These are phyloP conservation scores for Irena cyanogastra DNA, from an alignment of 2,113 vertebrate species.

Conservation along the genomic window DNA sequence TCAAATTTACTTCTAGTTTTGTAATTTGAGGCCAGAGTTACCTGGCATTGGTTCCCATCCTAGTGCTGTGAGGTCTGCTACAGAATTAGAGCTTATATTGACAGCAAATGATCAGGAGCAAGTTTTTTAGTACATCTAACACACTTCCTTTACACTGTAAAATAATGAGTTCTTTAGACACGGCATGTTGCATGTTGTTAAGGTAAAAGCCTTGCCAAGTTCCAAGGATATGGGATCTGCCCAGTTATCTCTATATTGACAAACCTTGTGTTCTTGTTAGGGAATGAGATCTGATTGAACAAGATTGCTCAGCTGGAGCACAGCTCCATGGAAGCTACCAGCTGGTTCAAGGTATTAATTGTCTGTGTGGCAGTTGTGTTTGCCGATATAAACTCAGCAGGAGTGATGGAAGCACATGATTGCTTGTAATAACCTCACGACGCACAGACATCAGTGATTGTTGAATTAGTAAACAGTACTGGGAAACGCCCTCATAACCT, in stretches of 20 bases:
- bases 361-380: neutral
- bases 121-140: neutral
- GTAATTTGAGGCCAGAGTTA: neutral
- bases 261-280: neutral
- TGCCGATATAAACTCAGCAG: fast-evolving
- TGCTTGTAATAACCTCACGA: neutral
- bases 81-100: neutral
- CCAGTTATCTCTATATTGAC: neutral
- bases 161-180: neutral
- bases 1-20: neutral
- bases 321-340: neutral
- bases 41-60: neutral
- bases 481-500: neutral
- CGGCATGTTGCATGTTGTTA: fast-evolving
- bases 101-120: neutral
- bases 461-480: neutral
- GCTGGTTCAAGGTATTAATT: neutral
- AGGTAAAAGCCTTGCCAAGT: neutral
- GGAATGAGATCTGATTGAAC: neutral
- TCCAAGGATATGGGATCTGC: neutral
- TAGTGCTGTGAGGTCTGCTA: neutral
- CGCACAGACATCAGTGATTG: neutral
- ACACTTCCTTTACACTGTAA: neutral
- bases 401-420: neutral
- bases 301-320: neutral